These are phyloP conservation scores for Drosophila oshimai DNA, from an alignment of 1,140 invertebrate species.

Conservation along the genomic window DNA sequence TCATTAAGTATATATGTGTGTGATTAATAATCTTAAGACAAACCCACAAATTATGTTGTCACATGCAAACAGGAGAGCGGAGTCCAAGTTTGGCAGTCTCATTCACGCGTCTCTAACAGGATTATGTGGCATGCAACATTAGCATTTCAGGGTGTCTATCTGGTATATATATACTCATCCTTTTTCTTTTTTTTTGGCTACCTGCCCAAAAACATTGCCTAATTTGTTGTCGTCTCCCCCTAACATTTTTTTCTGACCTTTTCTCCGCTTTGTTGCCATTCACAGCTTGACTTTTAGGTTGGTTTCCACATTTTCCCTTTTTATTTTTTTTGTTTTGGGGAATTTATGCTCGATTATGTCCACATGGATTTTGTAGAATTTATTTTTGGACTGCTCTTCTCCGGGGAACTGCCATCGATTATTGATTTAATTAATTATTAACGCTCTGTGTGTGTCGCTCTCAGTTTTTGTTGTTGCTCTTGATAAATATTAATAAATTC, in stretches of 20 bases:
- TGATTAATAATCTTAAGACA: constrained; percentile 64
- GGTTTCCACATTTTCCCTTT: constrained; percentile 7
- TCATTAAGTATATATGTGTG: constrained; percentile 70
- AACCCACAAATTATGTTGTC: constrained; percentile 78
- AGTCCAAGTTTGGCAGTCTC: constrained; percentile 26
- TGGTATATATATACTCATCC: constrained; percentile 1
- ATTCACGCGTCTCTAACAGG: constrained; percentile 73
- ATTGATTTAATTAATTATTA: constrained; percentile 80
- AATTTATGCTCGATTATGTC: constrained; percentile 75
- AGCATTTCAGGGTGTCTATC: constrained; percentile 35
- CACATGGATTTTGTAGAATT: constrained; percentile 50
- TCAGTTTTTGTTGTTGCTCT: constrained; percentile 28
- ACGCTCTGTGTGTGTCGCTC: constrained; percentile 58
- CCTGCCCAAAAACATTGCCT: constrained; percentile 45
- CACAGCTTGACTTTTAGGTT: constrained; percentile 38
- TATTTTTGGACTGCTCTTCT: constrained; percentile 36
- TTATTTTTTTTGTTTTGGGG: constrained; percentile 50
- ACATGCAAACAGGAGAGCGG: constrained; percentile 56
- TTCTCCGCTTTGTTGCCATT: constrained; percentile 49
- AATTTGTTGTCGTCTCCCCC: constrained; percentile 52
- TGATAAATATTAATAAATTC: constrained; percentile 56
- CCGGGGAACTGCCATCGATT: constrained; percentile 32
- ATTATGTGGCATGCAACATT: constrained; percentile 78
- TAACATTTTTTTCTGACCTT: constrained; percentile 8
- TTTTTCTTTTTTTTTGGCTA: constrained; percentile 15